Conservation (phyloP, 35 echinoderm and acorn worm species). For the Chiridota heheva region DNA sequence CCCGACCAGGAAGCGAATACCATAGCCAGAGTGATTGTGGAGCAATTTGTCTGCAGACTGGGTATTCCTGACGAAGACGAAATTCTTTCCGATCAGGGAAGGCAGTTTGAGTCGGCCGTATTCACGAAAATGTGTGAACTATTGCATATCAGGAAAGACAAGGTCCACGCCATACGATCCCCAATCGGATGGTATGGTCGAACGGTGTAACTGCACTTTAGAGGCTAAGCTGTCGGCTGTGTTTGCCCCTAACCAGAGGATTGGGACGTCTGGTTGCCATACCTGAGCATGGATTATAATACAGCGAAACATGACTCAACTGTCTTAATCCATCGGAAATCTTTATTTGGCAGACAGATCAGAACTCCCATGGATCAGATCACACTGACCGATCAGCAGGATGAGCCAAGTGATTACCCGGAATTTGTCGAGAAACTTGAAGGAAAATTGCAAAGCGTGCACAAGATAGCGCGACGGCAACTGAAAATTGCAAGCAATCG, state of each 20-base stretch:
- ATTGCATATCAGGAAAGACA: not conserved
- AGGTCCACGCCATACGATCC: constrained; percentile 10
- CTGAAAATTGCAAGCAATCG: too few species aligned
- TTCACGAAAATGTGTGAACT: not conserved
- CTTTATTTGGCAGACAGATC: not conserved
- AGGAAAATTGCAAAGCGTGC: too few species aligned
- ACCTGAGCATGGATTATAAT: not conserved
- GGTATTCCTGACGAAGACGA: not conserved
- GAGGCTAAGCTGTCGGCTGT: not conserved
- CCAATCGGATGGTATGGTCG: not conserved
- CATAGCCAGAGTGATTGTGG: not conserved
- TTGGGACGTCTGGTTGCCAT: constrained; percentile 9
- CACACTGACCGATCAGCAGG: not conserved
- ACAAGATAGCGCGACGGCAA: too few species aligned
- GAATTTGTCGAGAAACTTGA: too few species aligned
- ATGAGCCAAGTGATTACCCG: too few species aligned
- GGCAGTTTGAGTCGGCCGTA: constrained; percentile 9
- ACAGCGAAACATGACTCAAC: not conserved
- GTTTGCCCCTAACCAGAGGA: not conserved
- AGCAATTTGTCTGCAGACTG: constrained; percentile 9
- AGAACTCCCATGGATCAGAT: not conserved
- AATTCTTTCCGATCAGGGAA: constrained; percentile 18
- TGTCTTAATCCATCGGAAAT: not conserved
- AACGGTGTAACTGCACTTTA: not conserved
- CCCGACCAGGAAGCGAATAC: not conserved